These are phyloP conservation scores for Polypterus bichir DNA, from an alignment of 2,113 vertebrate species.

Conservation along the genomic window DNA sequence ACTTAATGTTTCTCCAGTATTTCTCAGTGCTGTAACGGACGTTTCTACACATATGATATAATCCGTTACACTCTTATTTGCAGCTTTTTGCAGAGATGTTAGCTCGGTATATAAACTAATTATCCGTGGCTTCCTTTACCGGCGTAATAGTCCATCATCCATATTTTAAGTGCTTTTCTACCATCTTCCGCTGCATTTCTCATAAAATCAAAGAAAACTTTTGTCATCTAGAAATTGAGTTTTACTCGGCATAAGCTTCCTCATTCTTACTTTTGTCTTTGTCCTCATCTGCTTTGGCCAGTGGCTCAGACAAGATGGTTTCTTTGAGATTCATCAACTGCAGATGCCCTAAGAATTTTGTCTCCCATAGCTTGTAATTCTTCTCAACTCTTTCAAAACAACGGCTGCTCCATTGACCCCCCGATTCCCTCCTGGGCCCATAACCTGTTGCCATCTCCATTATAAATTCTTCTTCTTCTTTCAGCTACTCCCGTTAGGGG, in stretches of 20 bases:
- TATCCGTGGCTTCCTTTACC: too few relatives aligned
- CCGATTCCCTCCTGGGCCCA: constrained; percentile 4
- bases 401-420: background rate
- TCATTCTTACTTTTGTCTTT: constrained; percentile 6
- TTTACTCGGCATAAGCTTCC: constrained; percentile 6
- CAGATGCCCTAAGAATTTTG: constrained; percentile 7
- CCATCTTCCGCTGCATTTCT: constrained; percentile 10
- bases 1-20: too few relatives aligned
- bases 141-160: background rate
- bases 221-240: background rate
- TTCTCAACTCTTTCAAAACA: background rate
- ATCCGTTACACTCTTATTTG: too few relatives aligned
- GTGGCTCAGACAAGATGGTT: constrained; percentile 4
- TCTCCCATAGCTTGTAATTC: constrained; percentile 8
- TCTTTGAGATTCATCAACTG: constrained; percentile 2
- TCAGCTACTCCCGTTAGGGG: too few relatives aligned
- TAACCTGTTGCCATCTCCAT: constrained; percentile 1
- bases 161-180: constrained; percentile 10
- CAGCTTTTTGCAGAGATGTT: too few relatives aligned
- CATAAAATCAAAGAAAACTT: constrained; percentile 5
- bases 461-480: too few relatives aligned
- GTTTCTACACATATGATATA: too few relatives aligned
- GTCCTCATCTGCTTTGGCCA: background rate
- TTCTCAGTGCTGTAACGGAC: too few relatives aligned
- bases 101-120: too few relatives aligned